Evolutionary conservation across 2,888 invertebrate species (phyloP), one percentile per base, ranked within the genome.

Genomic region (Girardia tigrina): DNA sequence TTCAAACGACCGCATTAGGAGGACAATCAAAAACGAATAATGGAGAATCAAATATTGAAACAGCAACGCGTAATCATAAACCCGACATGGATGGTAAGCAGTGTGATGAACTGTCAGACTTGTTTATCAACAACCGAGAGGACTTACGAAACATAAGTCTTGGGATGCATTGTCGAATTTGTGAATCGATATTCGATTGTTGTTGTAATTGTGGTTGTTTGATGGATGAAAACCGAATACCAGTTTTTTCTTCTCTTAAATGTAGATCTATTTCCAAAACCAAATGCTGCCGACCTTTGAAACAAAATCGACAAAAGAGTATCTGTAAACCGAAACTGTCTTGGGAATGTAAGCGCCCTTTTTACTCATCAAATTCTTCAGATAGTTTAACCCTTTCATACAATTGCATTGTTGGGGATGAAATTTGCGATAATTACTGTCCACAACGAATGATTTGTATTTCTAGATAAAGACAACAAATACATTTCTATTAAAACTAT

Each of bases 121-220:
- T 56, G 23, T 56, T 56, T 56, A 23, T 8, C 4, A 56, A 4
- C n/a, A 56, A 56, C 23, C n/a, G n/a, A 23, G 20, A 56, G 23
- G 56, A 56, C 4, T 56, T 56, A 16, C 4, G 56, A n/a, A 56
- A n/a, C 56, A 16, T 56, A 20, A 56, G 23, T 56, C 56, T 56
- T 4, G 56, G 56, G 4, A 20, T 23, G n/a, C 56, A 56, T 56
- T 56, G 56, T n/a, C 56, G 56, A n/a, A 56, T 56, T 56, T 56
- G 56, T 56, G 56, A 56, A 56, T 56, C 23, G n/a, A 56, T 56
- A 56, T 56, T 56, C 23, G 56, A 56, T 56, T 8, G 8, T 4
- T 56, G 56, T 56, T 56, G 56, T n/a, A 56, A 56, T 56, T 56
- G 56, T n/a, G 56, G 56, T n/a, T 56, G 56, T 56, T 56, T 56